Evolutionary conservation across 2,113 vertebrate genomes (phyloP).

Genomic region (Carlito syrichta): DNA sequence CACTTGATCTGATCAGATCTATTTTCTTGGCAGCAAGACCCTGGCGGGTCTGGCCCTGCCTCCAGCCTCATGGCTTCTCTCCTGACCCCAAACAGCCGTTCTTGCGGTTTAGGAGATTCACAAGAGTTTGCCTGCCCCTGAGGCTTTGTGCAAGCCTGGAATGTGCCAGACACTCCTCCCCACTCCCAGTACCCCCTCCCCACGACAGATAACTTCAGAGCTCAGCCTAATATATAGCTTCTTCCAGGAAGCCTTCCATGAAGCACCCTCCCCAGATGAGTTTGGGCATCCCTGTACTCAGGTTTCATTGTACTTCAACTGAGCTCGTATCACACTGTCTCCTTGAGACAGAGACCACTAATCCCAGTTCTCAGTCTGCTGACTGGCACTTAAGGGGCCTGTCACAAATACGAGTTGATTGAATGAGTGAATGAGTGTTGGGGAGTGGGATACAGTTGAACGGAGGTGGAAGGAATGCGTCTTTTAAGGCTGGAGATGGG

Average conservation of each 20-base stretch:
- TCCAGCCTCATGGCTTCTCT: too few species aligned
- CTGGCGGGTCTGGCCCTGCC: not conserved
- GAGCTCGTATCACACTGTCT: not conserved
- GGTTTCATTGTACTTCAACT: not conserved
- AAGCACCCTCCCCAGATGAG: not conserved
- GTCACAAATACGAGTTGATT: not conserved
- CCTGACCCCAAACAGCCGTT: too few species aligned
- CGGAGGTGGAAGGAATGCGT: rapidly evolving
- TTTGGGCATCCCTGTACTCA: not conserved
- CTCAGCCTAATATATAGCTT: not conserved
- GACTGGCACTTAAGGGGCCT: not conserved
- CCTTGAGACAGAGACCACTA: not conserved
- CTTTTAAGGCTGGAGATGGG: not conserved
- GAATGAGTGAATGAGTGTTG: not conserved
- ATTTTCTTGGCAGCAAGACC: too few species aligned
- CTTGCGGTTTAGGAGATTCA: not conserved
- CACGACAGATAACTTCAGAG: not conserved
- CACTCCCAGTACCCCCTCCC: not conserved
- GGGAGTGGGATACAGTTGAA: rapidly evolving
- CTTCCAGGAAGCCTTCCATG: constrained; percentile 6
- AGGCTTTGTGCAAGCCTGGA: not conserved
- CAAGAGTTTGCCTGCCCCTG: not conserved
- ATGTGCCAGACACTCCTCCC: not conserved
- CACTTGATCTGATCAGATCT: not conserved
- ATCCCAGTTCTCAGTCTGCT: not conserved